Percentiles rank a stretch among this genome's conserved stretches.
Evolutionary conservation across 2,888 invertebrate genomes (phyloP).

Genomic region (Resseliella maxima): DNA sequence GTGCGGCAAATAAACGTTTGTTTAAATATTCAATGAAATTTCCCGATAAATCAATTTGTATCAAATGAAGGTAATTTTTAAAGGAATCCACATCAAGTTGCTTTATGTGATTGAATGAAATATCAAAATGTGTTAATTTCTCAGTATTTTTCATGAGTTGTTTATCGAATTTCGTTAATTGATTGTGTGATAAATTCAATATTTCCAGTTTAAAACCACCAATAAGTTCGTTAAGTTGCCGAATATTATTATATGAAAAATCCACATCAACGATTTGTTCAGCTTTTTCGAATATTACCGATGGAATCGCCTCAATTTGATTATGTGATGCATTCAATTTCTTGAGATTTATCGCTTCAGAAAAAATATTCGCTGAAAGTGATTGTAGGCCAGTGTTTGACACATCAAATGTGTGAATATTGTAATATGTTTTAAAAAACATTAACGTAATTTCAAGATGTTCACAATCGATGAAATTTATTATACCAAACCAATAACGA

Average conservation of each 20-base stretch:
- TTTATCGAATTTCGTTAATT: neutral
- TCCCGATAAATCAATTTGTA: neutral
- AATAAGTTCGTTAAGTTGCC: neutral
- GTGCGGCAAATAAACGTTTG: neutral
- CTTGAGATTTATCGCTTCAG: no score
- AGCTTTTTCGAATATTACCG: neutral
- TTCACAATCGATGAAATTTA: no score
- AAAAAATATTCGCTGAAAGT: no score
- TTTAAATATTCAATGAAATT: neutral
- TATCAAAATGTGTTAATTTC: neutral
- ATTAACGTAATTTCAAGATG: no score
- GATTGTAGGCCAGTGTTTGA: no score
- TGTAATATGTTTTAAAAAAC: no score
- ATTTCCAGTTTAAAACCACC: neutral
- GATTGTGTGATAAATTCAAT: neutral
- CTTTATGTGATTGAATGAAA: neutral
- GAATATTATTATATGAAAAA: neutral
- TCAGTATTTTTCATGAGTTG: neutral
- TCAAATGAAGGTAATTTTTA: neutral
- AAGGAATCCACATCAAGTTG: neutral
- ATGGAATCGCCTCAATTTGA: neutral
- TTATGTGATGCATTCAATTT: neutral
- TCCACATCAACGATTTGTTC: neutral
- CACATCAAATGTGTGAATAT: no score
- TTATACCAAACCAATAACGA: no score